A percentile compares a stretch with the other conserved stretches of the same genome.
These are phyloP conservation scores for Hemicordylus capensis DNA, from an alignment of 2,113 vertebrate species.

Conservation along the genomic window DNA sequence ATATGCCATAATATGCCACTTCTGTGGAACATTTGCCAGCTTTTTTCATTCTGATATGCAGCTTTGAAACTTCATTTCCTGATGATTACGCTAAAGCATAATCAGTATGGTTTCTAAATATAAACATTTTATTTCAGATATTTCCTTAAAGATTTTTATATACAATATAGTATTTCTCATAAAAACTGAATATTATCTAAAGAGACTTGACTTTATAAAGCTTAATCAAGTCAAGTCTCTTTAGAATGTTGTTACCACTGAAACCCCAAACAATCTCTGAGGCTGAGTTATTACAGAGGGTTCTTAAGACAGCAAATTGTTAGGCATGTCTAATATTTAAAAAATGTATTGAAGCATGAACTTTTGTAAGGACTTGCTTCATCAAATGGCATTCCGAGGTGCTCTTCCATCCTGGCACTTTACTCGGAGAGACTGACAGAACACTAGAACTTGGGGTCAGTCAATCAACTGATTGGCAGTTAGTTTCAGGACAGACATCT, in stretches of 20 bases:
- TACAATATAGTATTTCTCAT: not conserved
- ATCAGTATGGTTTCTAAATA: slow-evolving; percentile 2
- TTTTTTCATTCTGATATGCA: not conserved
- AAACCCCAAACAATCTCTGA: not conserved
- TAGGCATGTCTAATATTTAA: no score
- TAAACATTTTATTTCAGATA: not conserved
- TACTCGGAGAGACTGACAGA: no score
- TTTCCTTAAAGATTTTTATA: not conserved
- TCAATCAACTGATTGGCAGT: no score
- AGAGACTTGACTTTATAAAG: not conserved
- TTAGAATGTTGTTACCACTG: not conserved
- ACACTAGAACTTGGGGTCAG: no score
- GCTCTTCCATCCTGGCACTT: no score
- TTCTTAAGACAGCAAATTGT: no score
- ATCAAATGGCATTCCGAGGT: no score
- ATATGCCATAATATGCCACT: not conserved
- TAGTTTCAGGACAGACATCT: no score
- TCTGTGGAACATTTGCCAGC: not conserved
- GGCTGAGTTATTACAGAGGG: not conserved
- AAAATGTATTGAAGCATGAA: no score
- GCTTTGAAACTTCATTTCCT: not conserved
- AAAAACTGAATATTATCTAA: not conserved
- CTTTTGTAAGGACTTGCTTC: no score
- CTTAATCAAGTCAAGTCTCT: not conserved
- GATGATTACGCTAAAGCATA: slow-evolving; percentile 21